Percentiles rank a stretch among this genome's conserved stretches.
Evolutionary conservation across 2,113 vertebrate genomes (phyloP).

Genomic region (Equus przewalskii): DNA sequence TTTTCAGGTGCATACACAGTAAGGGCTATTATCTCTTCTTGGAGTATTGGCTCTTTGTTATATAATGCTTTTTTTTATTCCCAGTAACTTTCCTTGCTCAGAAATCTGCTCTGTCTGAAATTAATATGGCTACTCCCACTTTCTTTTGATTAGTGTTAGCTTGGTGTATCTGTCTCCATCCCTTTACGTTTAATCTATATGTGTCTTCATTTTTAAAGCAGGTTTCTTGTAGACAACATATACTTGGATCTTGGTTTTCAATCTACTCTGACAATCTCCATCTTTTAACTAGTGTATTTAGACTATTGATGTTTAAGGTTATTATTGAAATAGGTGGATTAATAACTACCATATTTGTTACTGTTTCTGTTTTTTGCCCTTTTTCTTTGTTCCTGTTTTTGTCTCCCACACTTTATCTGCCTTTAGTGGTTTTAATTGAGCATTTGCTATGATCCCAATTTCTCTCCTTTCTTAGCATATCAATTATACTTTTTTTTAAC

Average conservation of each 20-base stretch:
- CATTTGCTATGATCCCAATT: background rate
- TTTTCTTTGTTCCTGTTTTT: background rate
- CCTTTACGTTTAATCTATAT: background rate
- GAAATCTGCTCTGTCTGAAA: background rate
- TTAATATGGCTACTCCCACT: background rate
- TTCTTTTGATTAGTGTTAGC: background rate
- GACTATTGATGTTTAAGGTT: background rate
- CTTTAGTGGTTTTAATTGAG: background rate
- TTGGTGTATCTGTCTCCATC: background rate
- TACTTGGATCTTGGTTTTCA: background rate
- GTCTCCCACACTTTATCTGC: background rate
- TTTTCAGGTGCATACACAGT: background rate
- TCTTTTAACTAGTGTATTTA: background rate
- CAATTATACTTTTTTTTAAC: background rate
- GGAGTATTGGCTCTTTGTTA: background rate
- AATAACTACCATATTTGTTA: background rate
- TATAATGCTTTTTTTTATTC: background rate
- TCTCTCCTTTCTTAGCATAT: background rate
- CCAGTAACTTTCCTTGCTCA: background rate
- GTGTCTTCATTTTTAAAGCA: constrained; percentile 23
- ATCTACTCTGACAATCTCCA: background rate
- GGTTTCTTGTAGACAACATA: constrained; percentile 4
- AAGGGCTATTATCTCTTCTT: background rate
- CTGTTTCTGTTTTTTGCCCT: background rate
- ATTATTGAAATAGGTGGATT: background rate